Conservation (phyloP, 2,113 vertebrate species). For the Myotis brandtii region DNA sequence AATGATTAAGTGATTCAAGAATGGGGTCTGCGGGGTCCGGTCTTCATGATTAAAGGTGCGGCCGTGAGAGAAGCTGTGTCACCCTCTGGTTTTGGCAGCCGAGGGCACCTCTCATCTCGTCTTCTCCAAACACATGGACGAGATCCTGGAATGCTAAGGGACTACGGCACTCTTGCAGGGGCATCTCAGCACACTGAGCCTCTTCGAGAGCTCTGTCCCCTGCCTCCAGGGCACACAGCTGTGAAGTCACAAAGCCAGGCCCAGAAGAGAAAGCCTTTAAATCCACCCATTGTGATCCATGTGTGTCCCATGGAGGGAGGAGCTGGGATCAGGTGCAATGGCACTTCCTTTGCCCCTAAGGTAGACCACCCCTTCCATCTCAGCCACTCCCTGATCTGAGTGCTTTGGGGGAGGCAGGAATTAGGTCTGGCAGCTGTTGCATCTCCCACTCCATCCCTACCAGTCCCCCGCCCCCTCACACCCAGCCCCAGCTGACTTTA, state of each 20-base stretch:
- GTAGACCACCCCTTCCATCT: not conserved
- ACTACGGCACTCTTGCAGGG: fast-evolving
- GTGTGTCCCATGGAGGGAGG: not conserved
- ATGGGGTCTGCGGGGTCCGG: not conserved
- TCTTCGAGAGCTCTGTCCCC: not conserved
- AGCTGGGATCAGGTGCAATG: not conserved
- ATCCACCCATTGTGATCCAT: not conserved
- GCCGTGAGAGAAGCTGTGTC: not conserved
- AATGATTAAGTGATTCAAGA: conserved; percentile 45
- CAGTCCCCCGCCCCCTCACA: no score
- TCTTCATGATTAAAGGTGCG: conserved; percentile 59
- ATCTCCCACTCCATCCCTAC: not conserved
- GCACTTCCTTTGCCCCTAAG: not conserved
- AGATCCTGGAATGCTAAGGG: not conserved
- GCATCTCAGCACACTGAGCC: fast-evolving
- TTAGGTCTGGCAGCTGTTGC: not conserved
- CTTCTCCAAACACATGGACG: not conserved
- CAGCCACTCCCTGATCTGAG: no score
- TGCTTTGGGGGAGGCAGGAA: not conserved
- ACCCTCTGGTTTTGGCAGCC: not conserved
- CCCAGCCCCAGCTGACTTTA: not conserved
- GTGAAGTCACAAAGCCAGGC: not conserved
- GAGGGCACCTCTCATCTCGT: not conserved
- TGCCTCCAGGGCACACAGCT: not conserved
- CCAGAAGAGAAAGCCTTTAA: not conserved